These are phyloP conservation scores for Cossypha polioptera DNA, from an alignment of 2,797 vertebrate genomes.

Conservation along the genomic window DNA sequence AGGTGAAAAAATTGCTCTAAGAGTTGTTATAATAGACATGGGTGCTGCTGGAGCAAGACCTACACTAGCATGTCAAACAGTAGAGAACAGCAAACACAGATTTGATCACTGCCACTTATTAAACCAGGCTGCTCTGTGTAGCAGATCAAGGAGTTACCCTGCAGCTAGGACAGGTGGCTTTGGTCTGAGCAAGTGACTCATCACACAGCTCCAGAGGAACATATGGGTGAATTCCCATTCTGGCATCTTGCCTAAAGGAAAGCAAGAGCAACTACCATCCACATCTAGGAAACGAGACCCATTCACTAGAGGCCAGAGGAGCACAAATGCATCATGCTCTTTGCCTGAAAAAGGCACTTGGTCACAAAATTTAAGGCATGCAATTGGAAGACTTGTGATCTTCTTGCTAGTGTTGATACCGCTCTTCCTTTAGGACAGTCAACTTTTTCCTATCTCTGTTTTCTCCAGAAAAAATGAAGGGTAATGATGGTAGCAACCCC, in stretches of 20 bases:
- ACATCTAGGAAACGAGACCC: background rate
- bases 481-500: background rate
- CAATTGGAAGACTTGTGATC: background rate
- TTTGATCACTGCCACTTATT: background rate
- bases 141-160: background rate
- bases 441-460: background rate
- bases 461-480: background rate
- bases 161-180: slow-evolving; percentile 10
- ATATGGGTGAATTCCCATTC: background rate
- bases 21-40: background rate
- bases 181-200: slow-evolving; percentile 20
- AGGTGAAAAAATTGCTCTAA: background rate
- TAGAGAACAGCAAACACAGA: background rate
- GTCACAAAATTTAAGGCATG: background rate
- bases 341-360: background rate
- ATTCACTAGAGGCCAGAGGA: background rate
- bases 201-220: background rate
- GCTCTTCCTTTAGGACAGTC: background rate
- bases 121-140: background rate
- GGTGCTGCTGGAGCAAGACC: background rate
- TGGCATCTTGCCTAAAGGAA: background rate
- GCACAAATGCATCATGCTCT: background rate
- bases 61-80: background rate
- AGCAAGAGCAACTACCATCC: background rate
- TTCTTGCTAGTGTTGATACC: background rate